These are phyloP conservation scores for Greenwoodochromis staneri DNA, from an alignment of 2,113 vertebrate species.

Conservation along the genomic window DNA sequence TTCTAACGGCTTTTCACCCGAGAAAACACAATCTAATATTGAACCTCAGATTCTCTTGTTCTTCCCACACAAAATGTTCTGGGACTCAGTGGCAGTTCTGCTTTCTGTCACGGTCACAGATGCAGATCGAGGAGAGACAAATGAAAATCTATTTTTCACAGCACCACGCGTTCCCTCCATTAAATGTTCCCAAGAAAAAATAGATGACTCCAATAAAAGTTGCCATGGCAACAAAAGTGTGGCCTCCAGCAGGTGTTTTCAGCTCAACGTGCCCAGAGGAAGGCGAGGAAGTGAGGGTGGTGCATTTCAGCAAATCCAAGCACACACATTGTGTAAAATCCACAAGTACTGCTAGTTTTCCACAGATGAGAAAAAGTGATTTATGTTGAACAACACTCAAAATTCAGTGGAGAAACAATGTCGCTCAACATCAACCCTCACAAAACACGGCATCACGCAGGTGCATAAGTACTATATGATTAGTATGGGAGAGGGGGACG, in stretches of 20 bases:
- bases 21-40: not conserved
- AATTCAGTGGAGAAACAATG: not conserved
- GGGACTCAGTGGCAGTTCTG: not conserved
- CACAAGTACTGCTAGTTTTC: not conserved
- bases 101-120: not conserved
- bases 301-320: not conserved
- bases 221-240: conserved; percentile 42
- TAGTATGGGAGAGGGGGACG: no score
- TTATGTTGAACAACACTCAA: not conserved
- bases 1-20: not conserved
- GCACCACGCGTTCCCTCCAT: not conserved
- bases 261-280: not conserved
- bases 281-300: not conserved
- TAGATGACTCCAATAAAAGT: conserved; percentile 33
- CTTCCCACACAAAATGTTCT: not conserved
- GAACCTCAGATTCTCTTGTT: not conserved
- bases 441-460: not conserved
- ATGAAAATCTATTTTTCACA: conserved; percentile 22
- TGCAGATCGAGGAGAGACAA: not conserved
- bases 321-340: not conserved
- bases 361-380: not conserved
- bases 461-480: not conserved
- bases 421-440: not conserved
- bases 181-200: conserved; percentile 31
- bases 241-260: conserved; percentile 45